Evolutionary conservation across 2,797 vertebrate genomes (phyloP).

Genomic region (Thalassophryne amazonica): DNA sequence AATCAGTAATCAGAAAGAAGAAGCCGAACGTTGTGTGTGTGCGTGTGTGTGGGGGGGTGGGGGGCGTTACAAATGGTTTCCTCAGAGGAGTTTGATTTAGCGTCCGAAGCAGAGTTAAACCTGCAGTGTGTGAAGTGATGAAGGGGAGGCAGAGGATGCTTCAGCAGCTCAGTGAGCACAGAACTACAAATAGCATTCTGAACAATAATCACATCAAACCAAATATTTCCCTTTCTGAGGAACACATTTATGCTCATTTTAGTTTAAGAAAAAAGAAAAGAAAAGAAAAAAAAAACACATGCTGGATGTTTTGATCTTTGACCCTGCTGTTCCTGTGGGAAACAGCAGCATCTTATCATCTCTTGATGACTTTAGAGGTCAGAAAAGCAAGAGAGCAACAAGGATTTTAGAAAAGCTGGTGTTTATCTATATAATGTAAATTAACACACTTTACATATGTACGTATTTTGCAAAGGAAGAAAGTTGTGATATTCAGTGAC

Average conservation of each 20-base stretch:
- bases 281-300: no score
- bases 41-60: no score
- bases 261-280: conserved; percentile 5
- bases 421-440: no score
- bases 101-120: conserved; percentile 33
- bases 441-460: no score
- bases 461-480: no score
- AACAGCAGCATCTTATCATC: neutral
- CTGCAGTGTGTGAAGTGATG: conserved; percentile 17
- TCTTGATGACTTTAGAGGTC: no score
- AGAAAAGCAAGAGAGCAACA: neutral
- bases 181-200: conserved; percentile 42
- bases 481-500: no score
- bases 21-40: conserved; percentile 67
- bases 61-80: conserved; percentile 61
- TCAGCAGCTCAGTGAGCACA: conserved; percentile 13
- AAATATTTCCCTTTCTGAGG: neutral
- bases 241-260: neutral
- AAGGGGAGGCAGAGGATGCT: conserved; percentile 10
- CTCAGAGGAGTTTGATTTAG: conserved; percentile 66
- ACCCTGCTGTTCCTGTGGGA: neutral
- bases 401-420: conserved; percentile 4
- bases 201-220: conserved; percentile 24
- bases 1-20: conserved; percentile 73
- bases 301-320: conserved; percentile 10